Evolutionary conservation across 2,888 invertebrate genomes (phyloP), one percentile per base, ranked within the genome.

Genomic region (Rotaria sp.): DNA sequence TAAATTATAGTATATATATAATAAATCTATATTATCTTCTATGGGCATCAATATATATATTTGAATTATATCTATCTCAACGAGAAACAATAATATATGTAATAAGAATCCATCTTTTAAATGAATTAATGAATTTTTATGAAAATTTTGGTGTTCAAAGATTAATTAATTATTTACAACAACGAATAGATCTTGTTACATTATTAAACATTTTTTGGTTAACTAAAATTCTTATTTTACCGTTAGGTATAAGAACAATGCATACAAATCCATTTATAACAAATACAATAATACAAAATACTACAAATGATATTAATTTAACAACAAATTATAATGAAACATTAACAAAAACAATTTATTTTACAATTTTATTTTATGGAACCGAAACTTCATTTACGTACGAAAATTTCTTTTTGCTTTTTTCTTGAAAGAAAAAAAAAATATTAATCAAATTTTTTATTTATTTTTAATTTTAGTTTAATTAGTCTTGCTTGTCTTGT

Each of bases 371-470:
- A n/a, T 80, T 13, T 45, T 80, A 80, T 80, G 80, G 80, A 24
- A 80, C 80, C 45, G 80, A 80, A 45, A 80, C 80, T 26, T n/a
- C 26, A 80, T 45, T 80, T 80, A 80, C 45, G 67, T 67, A 67
- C 21, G 30, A 59, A 1, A 7, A 67, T n/a, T 24, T 10, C 24
- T 50, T 50, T 50, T 10, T 13, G 4, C 45, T 45, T 45, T 45
- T 45, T 45, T 45, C 45, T 45, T 45, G 45, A 45, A 45, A 8
- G 13, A 18, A 50, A 50, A 11, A 2, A 50, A 50, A 50, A 50
- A 3, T 13, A 4, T 18, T 50, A 18, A 50, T 50, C 18, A 18
- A 50, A 3, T 50, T 18, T 15, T 50, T 50, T 50, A 1, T 50
- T 50, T 45, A 11, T 30, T 18, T 35, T 67, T 35, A 38, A 0